Conservation (phyloP, 2,888 invertebrate species). For the Caenorhabditis sp. region DNA sequence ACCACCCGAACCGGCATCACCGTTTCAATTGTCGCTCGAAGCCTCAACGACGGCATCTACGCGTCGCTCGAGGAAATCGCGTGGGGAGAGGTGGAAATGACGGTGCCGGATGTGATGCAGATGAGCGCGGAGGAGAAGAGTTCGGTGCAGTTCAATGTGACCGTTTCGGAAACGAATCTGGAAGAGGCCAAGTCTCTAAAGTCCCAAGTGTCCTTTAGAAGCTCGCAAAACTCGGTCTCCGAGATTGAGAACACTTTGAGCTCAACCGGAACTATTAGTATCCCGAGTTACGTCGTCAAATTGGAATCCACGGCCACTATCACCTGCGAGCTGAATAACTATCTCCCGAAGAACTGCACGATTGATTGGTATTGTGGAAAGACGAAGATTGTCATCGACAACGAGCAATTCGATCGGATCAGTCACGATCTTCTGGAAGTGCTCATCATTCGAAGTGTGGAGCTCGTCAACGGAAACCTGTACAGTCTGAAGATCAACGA, state of each 20-base stretch:
- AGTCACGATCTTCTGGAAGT: constrained; percentile 76
- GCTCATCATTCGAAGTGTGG: constrained; percentile 74
- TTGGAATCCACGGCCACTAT: constrained; percentile 77
- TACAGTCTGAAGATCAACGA: constrained; percentile 77
- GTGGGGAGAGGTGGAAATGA: constrained; percentile 75
- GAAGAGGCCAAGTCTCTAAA: constrained; percentile 68
- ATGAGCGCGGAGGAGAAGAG: constrained; percentile 53
- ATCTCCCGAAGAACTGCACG: constrained; percentile 65
- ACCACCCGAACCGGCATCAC: constrained; percentile 65
- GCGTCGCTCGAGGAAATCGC: constrained; percentile 77
- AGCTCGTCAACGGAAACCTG: constrained; percentile 72
- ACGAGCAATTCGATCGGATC: constrained; percentile 72
- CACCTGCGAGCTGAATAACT: constrained; percentile 78
- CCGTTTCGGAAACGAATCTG: constrained; percentile 71
- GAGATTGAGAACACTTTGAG: constrained; percentile 67
- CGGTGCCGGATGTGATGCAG: constrained; percentile 63
- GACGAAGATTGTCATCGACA: constrained; percentile 60
- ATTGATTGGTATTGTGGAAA: constrained; percentile 76
- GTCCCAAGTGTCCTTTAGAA: constrained; percentile 64
- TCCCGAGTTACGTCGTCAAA: constrained; percentile 77
- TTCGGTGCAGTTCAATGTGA: constrained; percentile 72
- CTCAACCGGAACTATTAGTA: constrained; percentile 66
- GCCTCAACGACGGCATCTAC: constrained; percentile 72
- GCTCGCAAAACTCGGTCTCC: constrained; percentile 61
- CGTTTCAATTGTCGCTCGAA: constrained; percentile 75